Base-by-base conservation (phyloP, 2,113 vertebrate genomes). In the Xiphorhynchus elegans region DNA sequence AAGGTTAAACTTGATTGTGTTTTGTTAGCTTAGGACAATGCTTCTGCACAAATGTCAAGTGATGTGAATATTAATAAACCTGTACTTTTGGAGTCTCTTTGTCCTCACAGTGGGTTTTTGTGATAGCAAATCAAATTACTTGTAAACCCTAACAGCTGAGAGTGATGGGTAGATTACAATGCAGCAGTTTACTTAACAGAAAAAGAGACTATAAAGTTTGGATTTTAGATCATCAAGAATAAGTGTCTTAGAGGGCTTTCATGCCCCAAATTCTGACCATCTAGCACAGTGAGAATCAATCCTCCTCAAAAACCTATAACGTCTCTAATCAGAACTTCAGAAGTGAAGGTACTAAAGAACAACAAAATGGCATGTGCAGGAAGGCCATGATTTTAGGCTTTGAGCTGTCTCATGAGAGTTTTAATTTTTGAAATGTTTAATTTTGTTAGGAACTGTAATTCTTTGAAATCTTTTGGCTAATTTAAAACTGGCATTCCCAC, bases 11-110 rank as follows among this genome's bases (percentile, higher is more conserved):
- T 84, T 87, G 81, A 88, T 93, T 11, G 1, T 75, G 52, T 79
- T 78, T 69, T 89, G 44, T 93, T 86, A 95, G 62, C 58, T 81
- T 53, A 75, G 64, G 67, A 60, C 60, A 80, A 37, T 2, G 16
- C 75, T 94, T 97, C 86, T 84, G 69, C 56, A 50, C 68, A 90
- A 88, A 96, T 84, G 75, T 86, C 84, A 90, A 95, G 88, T 53
- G 40, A 95, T 60, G 25, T 93, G 91, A 94, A 97, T 95, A 91
- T 88, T 97, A 96, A 96, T 81, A 93, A 76, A 35, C 18, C 25
- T 47, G 53, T 84, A 40, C 31, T 95, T 93, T 29, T 77, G 68
- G 52, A 78, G 9, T 42, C 14, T 40, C 69, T 89, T 92, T 67
- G 40, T 70, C 53, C 80, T 84, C 58, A 56, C 21, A 42, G 47